Base-by-base conservation (phyloP, 2,888 invertebrate species). In the Mythimna vitellina region DNA sequence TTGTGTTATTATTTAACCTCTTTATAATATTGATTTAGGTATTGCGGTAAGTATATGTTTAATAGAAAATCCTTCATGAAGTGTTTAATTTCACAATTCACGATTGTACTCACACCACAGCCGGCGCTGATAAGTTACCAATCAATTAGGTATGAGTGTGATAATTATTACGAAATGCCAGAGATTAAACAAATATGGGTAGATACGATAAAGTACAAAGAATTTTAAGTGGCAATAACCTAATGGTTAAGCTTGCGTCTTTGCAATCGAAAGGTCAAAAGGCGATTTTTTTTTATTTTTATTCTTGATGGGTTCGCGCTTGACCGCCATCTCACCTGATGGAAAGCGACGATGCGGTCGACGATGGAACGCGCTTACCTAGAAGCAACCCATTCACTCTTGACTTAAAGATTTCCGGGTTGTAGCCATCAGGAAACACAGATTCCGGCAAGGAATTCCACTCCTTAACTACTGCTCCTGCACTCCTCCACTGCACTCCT, bases 111-210 rank as follows among this genome's bases (percentile, higher is more conserved):
- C 20, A 20, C 3, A 10, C 17, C 12, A 17, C 8, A 76, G 35
- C 35, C 10, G 35, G 20, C 51, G 42, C 32, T 67, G 76, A 73
- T 73, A 73, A 73, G 67, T 1, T 73, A 29, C 29, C 29, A 3
- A 73, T 76, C 76, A 76, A 57, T 66, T 51, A 66, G 14, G 51
- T 58, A 61, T 14, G 8, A 12, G 9, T 51, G 6, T 42, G 65
- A 57, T 65, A 65, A 57, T 25, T 25, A 29, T 75, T 65, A 65
- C 35, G 51, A 53, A 65, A 65, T 58, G 22, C 8, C 14, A 20
- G 14, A 46, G 56, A 63, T 72, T 56, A 73, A 62, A 73, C 17
- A 42, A 49, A 57, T 22, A 51, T 5, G 1, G 17, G 17, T 46
- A 57, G 17, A 51, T 74, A 74, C 3, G 35, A 20, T 1, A 46